Evolutionary conservation across 2,888 invertebrate species (phyloP), one percentile per base, ranked within the genome.

Genomic region (Tineola bisselliella): DNA sequence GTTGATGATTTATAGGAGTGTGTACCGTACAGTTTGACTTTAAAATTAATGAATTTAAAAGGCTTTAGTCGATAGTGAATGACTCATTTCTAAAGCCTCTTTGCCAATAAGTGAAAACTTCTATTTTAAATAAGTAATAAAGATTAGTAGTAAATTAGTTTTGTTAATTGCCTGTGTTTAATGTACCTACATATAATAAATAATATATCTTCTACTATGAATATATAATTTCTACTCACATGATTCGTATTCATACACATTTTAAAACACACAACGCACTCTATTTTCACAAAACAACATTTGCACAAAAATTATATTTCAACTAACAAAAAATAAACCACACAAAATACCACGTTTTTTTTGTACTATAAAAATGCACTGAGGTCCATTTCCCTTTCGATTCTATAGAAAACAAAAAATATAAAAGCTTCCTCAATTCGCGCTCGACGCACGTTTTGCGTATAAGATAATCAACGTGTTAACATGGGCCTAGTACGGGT

Each of bases 401-500:
- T 12, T 43, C 43, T n/a, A 15, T 13, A 48, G 4, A 48, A n/a
- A 48, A 48, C 2, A 48, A 48, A 13, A 48, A 48, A n/a, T n/a
- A 48, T 15, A 71, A 72, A 68, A 68, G 65, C 67, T 67, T 6
- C 6, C 6, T 67, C 66, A 64, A 65, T 64, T 44, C 44, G 60
- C 38, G 38, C 10, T 38, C 38, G 25, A 25, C 25, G 38, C 38
- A 38, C 38, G 38, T 38, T 38, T 38, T n/a, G 38, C 48, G 13
- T 48, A 18, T 48, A 48, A 15, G 17, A 48, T 18, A 15, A 10
- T 38, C 38, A n/a, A 76, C 81, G 86, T 84, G 84, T 75, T 78
- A 64, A 73, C 79, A 68, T 71, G 71, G 67, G 75, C 81, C 82
- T 79, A 75, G 82, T 79, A 77, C 71, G 76, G 66, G 72, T 70